Evolutionary conservation across 2,797 vertebrate genomes (phyloP).

Genomic region (Anguilla megastoma): DNA sequence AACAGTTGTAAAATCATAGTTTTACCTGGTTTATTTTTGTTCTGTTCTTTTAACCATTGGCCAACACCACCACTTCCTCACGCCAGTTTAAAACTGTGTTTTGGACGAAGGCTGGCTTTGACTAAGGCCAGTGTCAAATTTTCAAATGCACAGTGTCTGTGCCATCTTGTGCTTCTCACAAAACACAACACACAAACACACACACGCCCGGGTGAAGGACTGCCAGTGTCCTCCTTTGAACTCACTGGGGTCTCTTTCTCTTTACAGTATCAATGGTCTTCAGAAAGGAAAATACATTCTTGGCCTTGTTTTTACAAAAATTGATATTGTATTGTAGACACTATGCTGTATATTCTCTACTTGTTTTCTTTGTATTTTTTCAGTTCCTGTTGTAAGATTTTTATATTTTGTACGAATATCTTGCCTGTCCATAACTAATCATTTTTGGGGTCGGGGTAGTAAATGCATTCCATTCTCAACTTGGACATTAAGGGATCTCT

Average conservation of each 20-base stretch:
- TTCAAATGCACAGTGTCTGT: conserved; percentile 16
- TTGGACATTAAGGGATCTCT: conserved; percentile 18
- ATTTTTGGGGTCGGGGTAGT: not conserved
- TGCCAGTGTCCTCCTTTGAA: not conserved
- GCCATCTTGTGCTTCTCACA: conserved; percentile 2
- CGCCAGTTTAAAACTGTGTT: conserved; percentile 36
- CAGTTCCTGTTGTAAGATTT: conserved; percentile 32
- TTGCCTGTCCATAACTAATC: not conserved
- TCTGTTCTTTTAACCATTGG: conserved; percentile 58
- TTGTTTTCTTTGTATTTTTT: conserved; percentile 44
- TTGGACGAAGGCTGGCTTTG: conserved; percentile 6
- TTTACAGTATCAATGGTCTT: not conserved
- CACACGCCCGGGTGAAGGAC: not conserved
- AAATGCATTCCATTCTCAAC: conserved; percentile 25
- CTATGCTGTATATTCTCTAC: conserved; percentile 40
- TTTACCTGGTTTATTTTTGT: conserved; percentile 61
- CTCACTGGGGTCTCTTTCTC: not conserved
- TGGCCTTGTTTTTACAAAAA: conserved; percentile 16
- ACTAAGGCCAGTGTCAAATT: conserved; percentile 2
- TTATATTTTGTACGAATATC: conserved; percentile 23
- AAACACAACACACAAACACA: not conserved
- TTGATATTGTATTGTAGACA: conserved; percentile 28
- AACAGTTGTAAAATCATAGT: conserved; percentile 85
- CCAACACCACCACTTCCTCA: conserved; percentile 18
- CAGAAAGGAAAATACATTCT: conserved; percentile 8